A percentile compares a stretch with the other conserved stretches of the same genome.
phyloP scores from a whole-genome alignment of 2,888 invertebrate species.

The Toxonevra muliebris region DNA sequence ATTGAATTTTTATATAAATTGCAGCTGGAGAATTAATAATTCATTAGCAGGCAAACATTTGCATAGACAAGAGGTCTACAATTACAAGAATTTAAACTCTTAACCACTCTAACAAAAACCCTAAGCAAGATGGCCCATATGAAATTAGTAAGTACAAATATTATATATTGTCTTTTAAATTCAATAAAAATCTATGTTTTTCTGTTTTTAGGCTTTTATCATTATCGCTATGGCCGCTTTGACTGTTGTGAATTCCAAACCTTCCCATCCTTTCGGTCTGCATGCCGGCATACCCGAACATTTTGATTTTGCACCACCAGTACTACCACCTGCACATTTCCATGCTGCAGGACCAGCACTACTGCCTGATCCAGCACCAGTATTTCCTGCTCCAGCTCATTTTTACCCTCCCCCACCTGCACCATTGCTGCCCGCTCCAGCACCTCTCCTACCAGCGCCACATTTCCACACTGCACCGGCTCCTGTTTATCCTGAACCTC shows the following conservation, averaged over 20 bases:
- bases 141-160: slow-evolving; percentile 47
- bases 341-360: slow-evolving; percentile 29
- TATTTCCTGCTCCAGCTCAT: slow-evolving; percentile 32
- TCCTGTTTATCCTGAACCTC: slow-evolving; percentile 27
- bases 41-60: slow-evolving; percentile 45
- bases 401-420: slow-evolving; percentile 34
- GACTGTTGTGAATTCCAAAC: slow-evolving; percentile 42
- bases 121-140: slow-evolving; percentile 49
- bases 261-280: slow-evolving; percentile 51
- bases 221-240: slow-evolving; percentile 40
- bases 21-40: slow-evolving; percentile 45
- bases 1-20: slow-evolving; percentile 54
- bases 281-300: slow-evolving; percentile 46
- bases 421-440: slow-evolving; percentile 41
- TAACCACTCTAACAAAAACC: slow-evolving; percentile 19
- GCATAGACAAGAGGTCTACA: slow-evolving; percentile 37
- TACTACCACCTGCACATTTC: slow-evolving; percentile 36
- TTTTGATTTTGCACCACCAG: slow-evolving; percentile 47
- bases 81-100: slow-evolving; percentile 24
- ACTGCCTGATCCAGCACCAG: slow-evolving; percentile 37
- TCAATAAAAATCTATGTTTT: not conserved
- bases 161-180: not conserved
- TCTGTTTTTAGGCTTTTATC: slow-evolving; percentile 35
- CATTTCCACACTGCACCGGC: slow-evolving; percentile 38
- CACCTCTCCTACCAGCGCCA: slow-evolving; percentile 40